These are phyloP conservation scores for Lepus timidus DNA, from an alignment of 2,113 vertebrate genomes.

Conservation along the genomic window DNA sequence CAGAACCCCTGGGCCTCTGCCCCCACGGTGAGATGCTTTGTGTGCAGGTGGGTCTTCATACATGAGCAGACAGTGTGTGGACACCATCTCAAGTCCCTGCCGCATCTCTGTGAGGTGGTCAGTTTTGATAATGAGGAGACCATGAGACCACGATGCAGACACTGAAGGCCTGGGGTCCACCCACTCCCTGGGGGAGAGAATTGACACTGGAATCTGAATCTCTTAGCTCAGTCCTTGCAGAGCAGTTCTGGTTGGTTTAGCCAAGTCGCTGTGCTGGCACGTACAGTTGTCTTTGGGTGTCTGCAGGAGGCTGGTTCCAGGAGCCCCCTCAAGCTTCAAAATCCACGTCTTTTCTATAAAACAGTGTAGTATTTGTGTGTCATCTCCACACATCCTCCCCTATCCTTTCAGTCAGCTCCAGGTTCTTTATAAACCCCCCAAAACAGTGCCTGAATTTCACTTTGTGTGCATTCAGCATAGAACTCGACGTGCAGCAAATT, in stretches of 20 bases:
- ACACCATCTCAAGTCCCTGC: neutral
- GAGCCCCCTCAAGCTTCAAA: no score
- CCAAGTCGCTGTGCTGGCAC: neutral
- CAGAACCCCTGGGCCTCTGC: neutral
- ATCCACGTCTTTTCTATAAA: no score
- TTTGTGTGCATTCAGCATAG: no score
- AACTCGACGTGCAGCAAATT: no score
- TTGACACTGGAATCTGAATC: constrained; percentile 5
- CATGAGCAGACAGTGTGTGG: neutral
- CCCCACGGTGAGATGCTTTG: neutral
- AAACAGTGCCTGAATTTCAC: no score
- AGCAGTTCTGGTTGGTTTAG: neutral
- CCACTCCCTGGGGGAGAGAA: neutral
- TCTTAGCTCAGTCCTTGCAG: neutral
- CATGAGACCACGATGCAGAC: neutral
- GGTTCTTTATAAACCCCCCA: no score
- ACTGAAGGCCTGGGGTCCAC: neutral
- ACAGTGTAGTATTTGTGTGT: no score
- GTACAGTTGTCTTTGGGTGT: neutral
- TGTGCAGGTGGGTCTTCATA: neutral
- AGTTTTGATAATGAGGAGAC: neutral
- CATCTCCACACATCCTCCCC: no score
- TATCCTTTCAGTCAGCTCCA: no score
- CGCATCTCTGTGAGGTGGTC: neutral
- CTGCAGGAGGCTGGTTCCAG: no score